Evolutionary conservation across 2,113 vertebrate genomes (phyloP).

Genomic region (Salvelinus namaycush): DNA sequence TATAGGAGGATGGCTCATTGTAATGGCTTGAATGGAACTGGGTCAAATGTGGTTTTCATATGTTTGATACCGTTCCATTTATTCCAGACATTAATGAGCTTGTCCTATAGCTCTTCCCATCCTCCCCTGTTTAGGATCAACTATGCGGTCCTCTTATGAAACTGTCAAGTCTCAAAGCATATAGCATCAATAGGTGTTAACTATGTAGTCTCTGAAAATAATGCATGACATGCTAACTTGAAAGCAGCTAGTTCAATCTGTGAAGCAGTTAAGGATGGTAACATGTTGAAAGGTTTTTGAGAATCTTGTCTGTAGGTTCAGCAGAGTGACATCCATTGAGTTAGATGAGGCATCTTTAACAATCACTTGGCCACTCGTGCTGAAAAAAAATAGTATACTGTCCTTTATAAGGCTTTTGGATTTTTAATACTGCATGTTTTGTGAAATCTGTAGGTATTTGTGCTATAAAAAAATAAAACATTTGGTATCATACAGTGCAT

Average conservation of each 20-base stretch:
- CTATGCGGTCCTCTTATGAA: not conserved
- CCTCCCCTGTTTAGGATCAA: not conserved
- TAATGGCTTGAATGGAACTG: too few species aligned
- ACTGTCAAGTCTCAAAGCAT: not conserved
- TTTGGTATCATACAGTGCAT: constrained; percentile 51
- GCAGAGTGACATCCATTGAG: constrained; percentile 7
- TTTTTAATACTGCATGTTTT: constrained; percentile 61
- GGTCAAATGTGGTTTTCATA: too few species aligned
- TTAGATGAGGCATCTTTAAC: constrained; percentile 25
- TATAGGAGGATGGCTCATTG: too few species aligned
- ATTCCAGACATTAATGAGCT: too few species aligned
- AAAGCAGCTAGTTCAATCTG: constrained; percentile 37
- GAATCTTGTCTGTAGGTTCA: constrained; percentile 20
- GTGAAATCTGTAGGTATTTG: constrained; percentile 63
- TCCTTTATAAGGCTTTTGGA: constrained; percentile 59
- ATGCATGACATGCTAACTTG: constrained; percentile 11
- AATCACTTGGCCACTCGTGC: constrained; percentile 46
- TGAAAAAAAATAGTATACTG: constrained; percentile 32
- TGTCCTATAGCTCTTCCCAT: not conserved
- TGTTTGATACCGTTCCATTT: too few species aligned
- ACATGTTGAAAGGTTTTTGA: not conserved
- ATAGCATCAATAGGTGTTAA: not conserved
- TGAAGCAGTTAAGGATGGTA: constrained; percentile 5
- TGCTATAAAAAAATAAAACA: constrained; percentile 70
- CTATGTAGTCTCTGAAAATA: constrained; percentile 17